phyloP scores from a whole-genome alignment of 2,113 vertebrate species.

The Melanostigma gelatinosum region DNA sequence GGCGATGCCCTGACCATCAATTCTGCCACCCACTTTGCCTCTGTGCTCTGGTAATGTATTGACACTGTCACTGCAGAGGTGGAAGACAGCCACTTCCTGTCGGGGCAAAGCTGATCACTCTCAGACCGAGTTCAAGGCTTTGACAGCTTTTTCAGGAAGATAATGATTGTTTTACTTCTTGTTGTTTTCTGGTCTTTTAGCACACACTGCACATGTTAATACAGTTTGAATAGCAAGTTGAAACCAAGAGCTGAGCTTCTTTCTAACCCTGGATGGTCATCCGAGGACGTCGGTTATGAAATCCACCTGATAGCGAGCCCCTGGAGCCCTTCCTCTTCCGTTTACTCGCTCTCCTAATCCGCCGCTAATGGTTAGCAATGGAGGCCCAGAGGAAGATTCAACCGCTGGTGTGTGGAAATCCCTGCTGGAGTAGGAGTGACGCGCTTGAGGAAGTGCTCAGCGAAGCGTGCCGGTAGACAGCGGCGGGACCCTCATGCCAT shows the following conservation, averaged over 20 bases:
- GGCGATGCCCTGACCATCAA: conserved; percentile 45
- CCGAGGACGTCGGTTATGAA: conserved; percentile 51
- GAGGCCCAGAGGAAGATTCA: conserved; percentile 77
- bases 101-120: conserved; percentile 1
- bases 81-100: conserved; percentile 5
- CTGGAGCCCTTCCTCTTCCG: conserved; percentile 57
- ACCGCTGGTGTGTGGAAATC: conserved; percentile 78
- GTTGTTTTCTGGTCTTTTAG: conserved; percentile 15
- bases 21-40: conserved; percentile 54
- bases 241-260: conserved; percentile 26
- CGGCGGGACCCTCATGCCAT: conserved; percentile 64
- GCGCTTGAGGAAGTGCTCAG: conserved; percentile 84
- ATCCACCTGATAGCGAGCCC: conserved; percentile 71
- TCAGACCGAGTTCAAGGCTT: conserved; percentile 9
- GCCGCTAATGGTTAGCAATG: conserved; percentile 82
- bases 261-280: conserved; percentile 48
- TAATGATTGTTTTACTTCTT: neutral
- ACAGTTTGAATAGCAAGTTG: conserved; percentile 26
- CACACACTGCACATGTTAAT: neutral
- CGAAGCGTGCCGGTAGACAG: conserved; percentile 78
- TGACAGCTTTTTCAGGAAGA: neutral
- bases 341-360: conserved; percentile 78
- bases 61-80: conserved; percentile 28
- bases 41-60: conserved; percentile 58
- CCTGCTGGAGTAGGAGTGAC: conserved; percentile 81